A percentile compares a stretch with the other conserved stretches of the same genome.
phyloP scores from a whole-genome alignment of 1,140 invertebrate species.

The Tetraneura akinire region DNA sequence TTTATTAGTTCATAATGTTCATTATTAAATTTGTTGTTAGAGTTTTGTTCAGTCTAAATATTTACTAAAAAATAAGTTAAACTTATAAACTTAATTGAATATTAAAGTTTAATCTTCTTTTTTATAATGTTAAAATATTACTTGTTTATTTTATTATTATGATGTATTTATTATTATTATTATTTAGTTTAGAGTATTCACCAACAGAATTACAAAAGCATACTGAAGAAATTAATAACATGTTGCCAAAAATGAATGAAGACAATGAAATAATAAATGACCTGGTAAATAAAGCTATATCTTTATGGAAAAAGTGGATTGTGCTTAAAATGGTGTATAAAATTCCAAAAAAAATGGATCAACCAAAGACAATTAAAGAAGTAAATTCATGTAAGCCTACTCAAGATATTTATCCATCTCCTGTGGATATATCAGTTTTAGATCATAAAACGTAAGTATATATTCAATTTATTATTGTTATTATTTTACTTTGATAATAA shows the following conservation, averaged over 20 bases:
- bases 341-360: slow-evolving; percentile 43
- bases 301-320: slow-evolving; percentile 48
- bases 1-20: too few species aligned
- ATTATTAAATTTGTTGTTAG: too few species aligned
- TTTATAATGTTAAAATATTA: too few species aligned
- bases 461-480: not conserved
- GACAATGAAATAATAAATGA: not conserved
- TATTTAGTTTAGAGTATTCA: slow-evolving; percentile 43
- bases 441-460: slow-evolving; percentile 20
- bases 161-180: not conserved
- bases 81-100: too few species aligned
- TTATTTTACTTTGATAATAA: not conserved
- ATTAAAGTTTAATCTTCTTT: too few species aligned
- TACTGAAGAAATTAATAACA: slow-evolving; percentile 10
- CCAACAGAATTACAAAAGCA: not conserved
- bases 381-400: not conserved
- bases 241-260: not conserved
- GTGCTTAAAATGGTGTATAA: slow-evolving; percentile 39
- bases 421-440: not conserved
- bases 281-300: slow-evolving; percentile 16
- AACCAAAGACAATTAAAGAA: not conserved
- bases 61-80: too few species aligned
- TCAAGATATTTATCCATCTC: not conserved
- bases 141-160: not conserved
- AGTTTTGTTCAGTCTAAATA: too few species aligned